Evolutionary conservation across 2,113 vertebrate species (phyloP), one percentile per base, ranked within the genome.

Genomic region (Dromas ardeola): DNA sequence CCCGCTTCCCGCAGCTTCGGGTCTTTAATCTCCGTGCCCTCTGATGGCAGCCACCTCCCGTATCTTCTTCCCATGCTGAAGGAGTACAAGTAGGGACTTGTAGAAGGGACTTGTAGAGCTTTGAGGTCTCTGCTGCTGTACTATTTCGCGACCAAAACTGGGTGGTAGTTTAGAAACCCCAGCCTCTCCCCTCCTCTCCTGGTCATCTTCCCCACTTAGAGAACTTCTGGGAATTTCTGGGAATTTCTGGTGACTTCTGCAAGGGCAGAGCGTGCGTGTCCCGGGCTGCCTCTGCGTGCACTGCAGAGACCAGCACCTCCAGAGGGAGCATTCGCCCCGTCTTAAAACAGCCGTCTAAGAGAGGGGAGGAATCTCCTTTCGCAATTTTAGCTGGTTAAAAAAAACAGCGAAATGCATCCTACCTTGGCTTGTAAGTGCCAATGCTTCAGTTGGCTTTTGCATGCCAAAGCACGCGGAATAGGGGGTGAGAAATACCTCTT

Each of bases 281-380:
- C 82, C 0, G 1, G 45, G 34, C 56, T 79, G 78, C 19, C 34
- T 47, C 34, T 34, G 47, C 2, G 53, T 45, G 5, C 5, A 1
- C 74, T 17, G 53, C 56, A n/a, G 82, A n/a, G 59, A 40, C 0
- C 1, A 95, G 66, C 61, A n/a, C 95, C 96, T 97, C 87, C 96
- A 97, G 96, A 91, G 96, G 96, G 96, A 97, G 96, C 93, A 77
- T 97, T 96, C 0, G 32, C 42, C 92, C 87, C 22, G 1, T 65
- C 49, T 65, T 50, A 82, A 36, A 93, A 45, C 71, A 70, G 40
- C 47, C 81, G 21, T 13, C 78, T 25, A 10, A 49, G 18, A 77
- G 30, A 29, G 71, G 49, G 10, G 17, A 76, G n/a, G 52, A 69
- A 42, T 11, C 32, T 69, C 42, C 52, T 52, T 20, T 22, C 4